A percentile compares a stretch with the other conserved stretches of the same genome.
Evolutionary conservation across 2,113 vertebrate species (phyloP).

Genomic region (Mastomys natalensis): DNA sequence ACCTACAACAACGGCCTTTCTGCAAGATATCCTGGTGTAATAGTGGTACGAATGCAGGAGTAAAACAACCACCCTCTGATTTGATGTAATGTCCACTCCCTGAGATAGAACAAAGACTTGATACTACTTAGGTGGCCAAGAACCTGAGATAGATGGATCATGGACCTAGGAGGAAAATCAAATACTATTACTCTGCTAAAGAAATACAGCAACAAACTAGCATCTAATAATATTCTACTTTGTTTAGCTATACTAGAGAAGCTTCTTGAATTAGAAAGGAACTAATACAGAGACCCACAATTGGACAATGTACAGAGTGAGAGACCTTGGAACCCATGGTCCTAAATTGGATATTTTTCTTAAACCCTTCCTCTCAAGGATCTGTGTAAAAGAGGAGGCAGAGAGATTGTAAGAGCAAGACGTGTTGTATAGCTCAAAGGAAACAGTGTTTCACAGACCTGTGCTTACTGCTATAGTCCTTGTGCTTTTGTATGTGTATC

Average conservation of each 20-base stretch:
- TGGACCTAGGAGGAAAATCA: background rate
- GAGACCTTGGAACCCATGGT: background rate
- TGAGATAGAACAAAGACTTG: background rate
- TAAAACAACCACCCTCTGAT: background rate
- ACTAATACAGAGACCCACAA: background rate
- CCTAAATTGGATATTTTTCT: background rate
- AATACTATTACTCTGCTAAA: background rate
- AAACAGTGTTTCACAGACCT: too few relatives aligned
- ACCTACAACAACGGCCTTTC: background rate
- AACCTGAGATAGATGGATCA: background rate
- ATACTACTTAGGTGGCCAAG: background rate
- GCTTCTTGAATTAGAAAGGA: background rate
- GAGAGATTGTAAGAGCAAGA: background rate
- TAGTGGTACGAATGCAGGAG: background rate
- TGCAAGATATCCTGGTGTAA: background rate
- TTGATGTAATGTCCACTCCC: background rate
- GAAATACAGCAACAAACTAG: background rate
- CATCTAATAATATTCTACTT: background rate
- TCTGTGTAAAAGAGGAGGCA: background rate
- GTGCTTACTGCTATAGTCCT: background rate
- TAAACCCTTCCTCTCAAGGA: background rate
- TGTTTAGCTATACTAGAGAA: background rate
- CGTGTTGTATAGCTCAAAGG: background rate
- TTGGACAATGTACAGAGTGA: background rate
- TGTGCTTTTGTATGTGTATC: background rate